phyloP scores from a whole-genome alignment of 1,140 invertebrate species.

The Agrypnia vestita region DNA sequence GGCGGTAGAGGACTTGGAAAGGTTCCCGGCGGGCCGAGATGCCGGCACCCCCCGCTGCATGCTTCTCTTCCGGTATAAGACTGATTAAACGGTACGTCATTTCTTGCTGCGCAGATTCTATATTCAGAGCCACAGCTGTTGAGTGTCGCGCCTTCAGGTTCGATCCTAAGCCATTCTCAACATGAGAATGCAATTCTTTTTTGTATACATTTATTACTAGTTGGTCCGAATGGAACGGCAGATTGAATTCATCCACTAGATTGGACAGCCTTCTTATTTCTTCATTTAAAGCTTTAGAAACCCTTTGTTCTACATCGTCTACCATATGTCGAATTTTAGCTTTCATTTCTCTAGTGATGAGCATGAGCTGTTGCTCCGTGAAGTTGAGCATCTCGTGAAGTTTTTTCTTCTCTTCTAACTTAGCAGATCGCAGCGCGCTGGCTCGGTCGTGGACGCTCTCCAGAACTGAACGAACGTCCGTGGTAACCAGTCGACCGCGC shows the following conservation, averaged over 20 bases:
- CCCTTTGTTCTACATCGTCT: constrained; percentile 93
- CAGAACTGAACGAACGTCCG: constrained; percentile 72
- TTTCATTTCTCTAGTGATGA: constrained; percentile 94
- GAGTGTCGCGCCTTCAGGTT: constrained; percentile 93
- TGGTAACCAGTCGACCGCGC: constrained; percentile 90
- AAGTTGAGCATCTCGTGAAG: constrained; percentile 89
- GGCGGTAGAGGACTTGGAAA: constrained; percentile 95
- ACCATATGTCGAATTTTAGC: constrained; percentile 96
- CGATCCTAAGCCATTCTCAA: constrained; percentile 90
- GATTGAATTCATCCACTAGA: constrained; percentile 95
- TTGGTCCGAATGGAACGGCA: constrained; percentile 93
- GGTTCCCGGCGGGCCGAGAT: constrained; percentile 89
- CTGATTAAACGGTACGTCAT: constrained; percentile 94
- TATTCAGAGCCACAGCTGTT: constrained; percentile 88
- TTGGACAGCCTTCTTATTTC: constrained; percentile 94
- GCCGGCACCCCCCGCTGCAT: constrained; percentile 77
- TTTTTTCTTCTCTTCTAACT: constrained; percentile 82
- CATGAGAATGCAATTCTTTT: constrained; percentile 93
- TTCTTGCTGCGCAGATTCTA: constrained; percentile 91
- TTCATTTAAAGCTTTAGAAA: constrained; percentile 94
- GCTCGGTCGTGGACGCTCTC: constrained; percentile 80
- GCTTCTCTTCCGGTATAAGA: constrained; percentile 83
- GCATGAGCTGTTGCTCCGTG: constrained; percentile 90
- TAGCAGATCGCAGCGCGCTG: constrained; percentile 79
- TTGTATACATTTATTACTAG: constrained; percentile 95